phyloP scores from a whole-genome alignment of 2,888 invertebrate species.

The Epistrophe eligans region DNA sequence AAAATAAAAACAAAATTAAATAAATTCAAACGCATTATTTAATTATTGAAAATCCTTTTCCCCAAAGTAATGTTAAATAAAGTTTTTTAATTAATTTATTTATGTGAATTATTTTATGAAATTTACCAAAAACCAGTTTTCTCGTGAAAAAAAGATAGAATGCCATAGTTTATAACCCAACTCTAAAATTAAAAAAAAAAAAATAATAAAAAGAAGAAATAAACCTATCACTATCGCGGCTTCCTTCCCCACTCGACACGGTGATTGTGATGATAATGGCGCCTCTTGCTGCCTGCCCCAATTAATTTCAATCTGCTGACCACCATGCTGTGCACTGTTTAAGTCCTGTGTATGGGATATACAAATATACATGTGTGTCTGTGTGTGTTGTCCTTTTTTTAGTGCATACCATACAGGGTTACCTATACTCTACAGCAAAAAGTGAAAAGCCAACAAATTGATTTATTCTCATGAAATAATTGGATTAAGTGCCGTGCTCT shows the following conservation, averaged over 20 bases:
- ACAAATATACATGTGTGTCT: neutral
- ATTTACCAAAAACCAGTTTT: neutral
- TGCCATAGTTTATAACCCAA: slow-evolving; percentile 13
- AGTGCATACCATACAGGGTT: slow-evolving; percentile 22
- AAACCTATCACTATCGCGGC: slow-evolving; percentile 9
- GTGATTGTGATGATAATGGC: slow-evolving; percentile 44
- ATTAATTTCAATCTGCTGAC: slow-evolving; percentile 71
- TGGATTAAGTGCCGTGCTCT: slow-evolving; percentile 70
- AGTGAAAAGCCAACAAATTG: slow-evolving; percentile 74
- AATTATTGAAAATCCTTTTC: slow-evolving; percentile 10
- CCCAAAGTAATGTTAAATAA: slow-evolving; percentile 5
- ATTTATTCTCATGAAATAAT: slow-evolving; percentile 75
- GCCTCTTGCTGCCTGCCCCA: slow-evolving; percentile 48
- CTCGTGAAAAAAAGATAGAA: neutral
- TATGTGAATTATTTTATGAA: neutral
- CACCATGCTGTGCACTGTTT: slow-evolving; percentile 34
- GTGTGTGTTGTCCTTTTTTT: slow-evolving; percentile 5
- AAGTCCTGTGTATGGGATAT: slow-evolving; percentile 25
- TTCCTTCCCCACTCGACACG: slow-evolving; percentile 24
- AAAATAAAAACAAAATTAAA: neutral
- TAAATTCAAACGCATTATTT: neutral
- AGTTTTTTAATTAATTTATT: slow-evolving; percentile 17
- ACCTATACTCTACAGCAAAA: slow-evolving; percentile 21
- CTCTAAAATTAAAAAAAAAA: neutral
- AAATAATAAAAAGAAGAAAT: neutral